Base-by-base conservation (phyloP, 2,797 vertebrate genomes). In the Hylomyscus alleni region DNA sequence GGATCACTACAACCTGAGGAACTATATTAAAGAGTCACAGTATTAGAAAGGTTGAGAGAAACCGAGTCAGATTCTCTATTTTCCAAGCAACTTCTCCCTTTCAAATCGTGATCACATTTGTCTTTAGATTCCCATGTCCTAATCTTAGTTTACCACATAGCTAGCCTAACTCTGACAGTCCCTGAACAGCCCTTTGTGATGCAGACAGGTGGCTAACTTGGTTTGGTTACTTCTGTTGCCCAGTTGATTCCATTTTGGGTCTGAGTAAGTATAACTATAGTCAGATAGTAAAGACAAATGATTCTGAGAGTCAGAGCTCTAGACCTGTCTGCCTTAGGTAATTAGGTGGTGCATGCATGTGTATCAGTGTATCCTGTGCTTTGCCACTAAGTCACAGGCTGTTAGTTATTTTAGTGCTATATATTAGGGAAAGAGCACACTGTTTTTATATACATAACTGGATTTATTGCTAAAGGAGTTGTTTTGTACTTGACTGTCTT, bases 401-500 rank as follows among this genome's bases (percentile, higher is more conserved):
- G 62, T 24, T 69, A 52, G 31, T 52, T 86, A 52, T 90, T 81
- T 88, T 44, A 82, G 1, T 89, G 31, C 52, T n/a, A 1, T 75
- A 12, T 81, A 17, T 58, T 93, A 60, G 14, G 22, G 52, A 93
- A 91, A 72, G 80, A 94, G 19, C 20, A 19, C 13, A 26, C 77
- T 85, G 8, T 93, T 54, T 95, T 94, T 44, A 54, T 86, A 37
- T 91, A 26, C 3, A 34, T 89, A n/a, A 19, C 37, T 60, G 29
- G 19, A 76, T 60, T 85, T 34, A 93, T 37, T 91, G 86, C 37
- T 52, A 80, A 76, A 65, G 67, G n/a, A 65, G 19, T 73, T 83
- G 26, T 92, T 9, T 72, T 95, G 8, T 26, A 81, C 56, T 80
- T 75, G 72, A 88, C 58, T 85, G 15, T 83, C 52, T 58, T 76